Base-by-base conservation (phyloP, 1,140 invertebrate genomes). In the Scaptomyza graminum region DNA sequence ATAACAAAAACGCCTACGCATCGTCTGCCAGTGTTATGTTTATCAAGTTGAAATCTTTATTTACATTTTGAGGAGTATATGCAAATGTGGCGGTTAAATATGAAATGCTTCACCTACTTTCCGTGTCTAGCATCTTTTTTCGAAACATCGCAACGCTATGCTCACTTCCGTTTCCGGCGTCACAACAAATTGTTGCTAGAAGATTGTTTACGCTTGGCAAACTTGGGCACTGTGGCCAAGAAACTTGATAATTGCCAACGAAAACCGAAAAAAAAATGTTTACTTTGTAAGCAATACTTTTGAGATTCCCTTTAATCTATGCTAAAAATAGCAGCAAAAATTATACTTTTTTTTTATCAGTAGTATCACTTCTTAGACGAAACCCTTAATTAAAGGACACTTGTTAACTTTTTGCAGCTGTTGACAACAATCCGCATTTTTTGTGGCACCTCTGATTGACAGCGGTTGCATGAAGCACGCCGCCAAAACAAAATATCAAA, bases 51-150 rank as follows among this genome's bases (percentile, higher is more conserved):
- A 61, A 64, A 64, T 54, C 44, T 66, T 51, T 49, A 75, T 76
- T 74, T 69, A 69, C 74, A 61, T 73, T 68, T 73, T 74, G 59
- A 74, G 47, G 39, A 73, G n/a, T 64, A 76, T 76, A 76, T 76
- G 74, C 74, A 64, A 76, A 74, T 76, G 6, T 34, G 16, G 1
- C 13, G 49, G 15, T 41, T 55, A 46, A 55, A 55, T 55, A 31
- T 34, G 28, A 46, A 52, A 44, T 64, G n/a, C 25, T 49, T 44
- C 46, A n/a, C 34, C 13, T 9, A 56, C 15, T 34, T 5, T n/a
- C 37, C 9, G 5, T 37, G 13, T 2, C 16, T 5, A 6, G 15
- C 2, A 43, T 2, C 6, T n/a, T 16, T 6, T n/a, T 16, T 15
- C 39, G 18, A 46, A 9, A n/a, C n/a, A 12, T 7, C 22, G 8